Percentiles rank a stretch among this genome's conserved stretches.
These are phyloP conservation scores for Phoenicopterus ruber DNA, from an alignment of 2,113 vertebrate species.

Conservation along the genomic window DNA sequence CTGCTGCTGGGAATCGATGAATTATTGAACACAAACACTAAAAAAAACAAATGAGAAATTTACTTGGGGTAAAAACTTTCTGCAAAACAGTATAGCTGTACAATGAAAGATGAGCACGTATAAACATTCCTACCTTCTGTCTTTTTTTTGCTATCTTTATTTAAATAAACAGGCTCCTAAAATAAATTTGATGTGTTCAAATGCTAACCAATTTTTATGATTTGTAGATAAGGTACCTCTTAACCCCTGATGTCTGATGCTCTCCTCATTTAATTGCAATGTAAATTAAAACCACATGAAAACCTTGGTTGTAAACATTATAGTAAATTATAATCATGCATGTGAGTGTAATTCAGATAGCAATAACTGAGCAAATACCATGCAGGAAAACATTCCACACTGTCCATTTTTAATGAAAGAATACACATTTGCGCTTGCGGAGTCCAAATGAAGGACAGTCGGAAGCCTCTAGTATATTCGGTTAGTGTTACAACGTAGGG, in stretches of 20 bases:
- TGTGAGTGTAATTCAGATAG: constrained; percentile 45
- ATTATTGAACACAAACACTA: constrained; percentile 87
- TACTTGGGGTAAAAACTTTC: constrained; percentile 82
- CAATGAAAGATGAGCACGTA: constrained; percentile 22
- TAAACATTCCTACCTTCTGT: not conserved
- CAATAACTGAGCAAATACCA: constrained; percentile 42
- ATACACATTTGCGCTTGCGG: not conserved
- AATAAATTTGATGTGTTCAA: constrained; percentile 39
- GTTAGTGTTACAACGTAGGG: not conserved
- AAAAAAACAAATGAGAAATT: constrained; percentile 84
- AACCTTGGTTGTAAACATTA: constrained; percentile 61
- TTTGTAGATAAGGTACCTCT: constrained; percentile 54
- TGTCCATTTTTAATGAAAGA: constrained; percentile 39
- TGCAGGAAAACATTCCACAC: constrained; percentile 41
- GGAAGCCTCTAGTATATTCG: not conserved
- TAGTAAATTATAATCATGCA: constrained; percentile 60
- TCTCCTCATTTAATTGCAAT: constrained; percentile 43
- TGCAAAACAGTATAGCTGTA: constrained; percentile 61
- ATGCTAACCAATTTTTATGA: constrained; percentile 47
- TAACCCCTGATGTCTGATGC: constrained; percentile 16
- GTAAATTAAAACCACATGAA: constrained; percentile 61
- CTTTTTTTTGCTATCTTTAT: not conserved
- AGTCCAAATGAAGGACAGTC: constrained; percentile 32
- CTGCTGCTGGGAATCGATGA: constrained; percentile 85
- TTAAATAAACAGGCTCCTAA: constrained; percentile 43